phyloP scores from a whole-genome alignment of 2,888 invertebrate genomes.

The Thera obeliscata region DNA sequence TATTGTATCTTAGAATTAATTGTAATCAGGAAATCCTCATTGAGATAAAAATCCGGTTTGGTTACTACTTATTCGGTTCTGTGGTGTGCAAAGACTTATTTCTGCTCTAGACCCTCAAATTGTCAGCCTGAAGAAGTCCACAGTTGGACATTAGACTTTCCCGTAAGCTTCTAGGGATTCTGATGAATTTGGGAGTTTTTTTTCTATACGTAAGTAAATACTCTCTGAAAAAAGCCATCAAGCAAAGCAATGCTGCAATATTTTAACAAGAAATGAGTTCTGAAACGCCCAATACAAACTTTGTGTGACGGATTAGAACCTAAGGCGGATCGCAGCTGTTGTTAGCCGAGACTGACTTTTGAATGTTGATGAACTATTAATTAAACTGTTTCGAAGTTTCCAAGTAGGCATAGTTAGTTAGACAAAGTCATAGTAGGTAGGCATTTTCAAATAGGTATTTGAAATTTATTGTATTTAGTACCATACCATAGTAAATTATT shows the following conservation, averaged over 20 bases:
- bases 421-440: not conserved
- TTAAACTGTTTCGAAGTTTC: constrained; percentile 8
- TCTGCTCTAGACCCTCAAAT: not conserved
- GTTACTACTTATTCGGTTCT: not conserved
- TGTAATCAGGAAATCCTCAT: not conserved
- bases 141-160: no score
- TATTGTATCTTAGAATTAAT: not conserved
- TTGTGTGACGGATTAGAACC: constrained; percentile 57
- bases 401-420: not conserved
- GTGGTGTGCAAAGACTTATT: not conserved
- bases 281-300: constrained; percentile 55
- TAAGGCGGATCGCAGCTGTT: constrained; percentile 49
- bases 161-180: no score
- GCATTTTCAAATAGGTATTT: no score
- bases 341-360: constrained; percentile 34
- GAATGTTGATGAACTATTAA: constrained; percentile 9
- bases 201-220: not conserved
- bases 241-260: constrained; percentile 47
- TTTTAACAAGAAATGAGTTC: constrained; percentile 49
- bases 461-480: no score
- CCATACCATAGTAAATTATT: no score
- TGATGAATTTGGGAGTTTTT: not conserved
- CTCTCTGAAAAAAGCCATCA: constrained; percentile 29
- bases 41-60: not conserved
- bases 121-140: not conserved